Conservation (phyloP, 2,113 vertebrate genomes). For the Saccopteryx leptura region DNA sequence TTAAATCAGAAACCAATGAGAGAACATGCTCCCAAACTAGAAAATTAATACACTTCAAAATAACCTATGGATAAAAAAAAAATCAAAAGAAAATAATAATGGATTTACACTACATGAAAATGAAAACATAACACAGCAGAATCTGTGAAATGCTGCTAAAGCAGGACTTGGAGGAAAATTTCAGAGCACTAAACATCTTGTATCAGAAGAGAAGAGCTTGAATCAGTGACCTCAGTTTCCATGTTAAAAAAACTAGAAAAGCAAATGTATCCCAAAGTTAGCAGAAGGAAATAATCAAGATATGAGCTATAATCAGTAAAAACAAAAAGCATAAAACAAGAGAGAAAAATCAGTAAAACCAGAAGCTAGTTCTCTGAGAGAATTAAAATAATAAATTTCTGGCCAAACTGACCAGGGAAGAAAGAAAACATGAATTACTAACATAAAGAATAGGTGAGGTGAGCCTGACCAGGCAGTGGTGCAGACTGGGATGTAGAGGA, state of each 20-base stretch:
- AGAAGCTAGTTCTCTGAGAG: neutral
- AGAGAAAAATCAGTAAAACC: too few species aligned
- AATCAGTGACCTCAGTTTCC: neutral
- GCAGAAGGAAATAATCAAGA: neutral
- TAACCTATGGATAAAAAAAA: neutral
- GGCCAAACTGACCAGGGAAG: neutral
- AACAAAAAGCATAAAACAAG: neutral
- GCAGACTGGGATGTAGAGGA: too few species aligned
- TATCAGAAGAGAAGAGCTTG: neutral
- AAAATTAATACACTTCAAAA: neutral
- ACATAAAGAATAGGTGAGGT: neutral
- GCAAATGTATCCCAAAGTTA: neutral
- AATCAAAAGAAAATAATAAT: neutral
- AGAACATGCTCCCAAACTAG: neutral
- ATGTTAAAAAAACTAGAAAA: neutral
- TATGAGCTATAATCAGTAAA: neutral
- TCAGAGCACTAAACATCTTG: neutral
- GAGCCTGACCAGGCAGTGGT: neutral
- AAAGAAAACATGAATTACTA: neutral
- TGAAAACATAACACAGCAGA: neutral
- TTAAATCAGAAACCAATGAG: neutral
- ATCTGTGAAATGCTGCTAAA: neutral
- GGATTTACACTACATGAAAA: conserved; percentile 21
- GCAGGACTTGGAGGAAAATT: neutral
- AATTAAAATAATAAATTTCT: conserved; percentile 29